Base-by-base conservation (phyloP, 1,140 invertebrate genomes). In the Zeugodacus cucurbitae region DNA sequence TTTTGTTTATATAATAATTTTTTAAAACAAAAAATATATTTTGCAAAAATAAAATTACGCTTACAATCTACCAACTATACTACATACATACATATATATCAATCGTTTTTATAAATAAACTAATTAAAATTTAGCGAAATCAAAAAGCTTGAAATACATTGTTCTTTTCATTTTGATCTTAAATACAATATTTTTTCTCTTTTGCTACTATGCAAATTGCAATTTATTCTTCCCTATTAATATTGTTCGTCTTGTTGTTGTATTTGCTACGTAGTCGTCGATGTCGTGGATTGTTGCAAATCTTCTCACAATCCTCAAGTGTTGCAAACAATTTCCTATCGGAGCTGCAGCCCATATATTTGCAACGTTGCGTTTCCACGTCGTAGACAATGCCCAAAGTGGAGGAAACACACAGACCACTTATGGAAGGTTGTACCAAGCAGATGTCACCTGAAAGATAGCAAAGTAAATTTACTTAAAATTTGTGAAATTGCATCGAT, bases 371-470 rank as follows among this genome's bases (percentile, higher is more conserved):
- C 48, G 91, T 91, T 78, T 93, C 92, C 64, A 54, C 88, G 78
- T 93, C 92, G 14, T 86, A 93, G 26, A 90, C 91, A 17, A 93
- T 93, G 59, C 91, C 91, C 85, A 93, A 17, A 11, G 92, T 93
- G 37, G 64, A 88, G 14, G 92, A 90, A 3, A 85, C 86, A 48
- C 92, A 93, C 11, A 93, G 82, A 37, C 90, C 87, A 74, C 57
- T 92, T 0, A 90, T 91, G 41, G 89, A 91, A 1, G 92, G 92
- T 78, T 89, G 88, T 64, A 90, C 88, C 85, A 90, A 88, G 88
- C 91, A 93, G 0, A 90, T 89, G 87, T 92, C 92, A 87, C 92
- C 92, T 91, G 34, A 0, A 87, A 87, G 8, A 2, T 11, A 59
- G 34, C 34, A 59, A 41, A 3, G 20, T 2, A n/a, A 34, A 74